phyloP scores from a whole-genome alignment of 2,113 vertebrate species.

The Prinia subflava region DNA sequence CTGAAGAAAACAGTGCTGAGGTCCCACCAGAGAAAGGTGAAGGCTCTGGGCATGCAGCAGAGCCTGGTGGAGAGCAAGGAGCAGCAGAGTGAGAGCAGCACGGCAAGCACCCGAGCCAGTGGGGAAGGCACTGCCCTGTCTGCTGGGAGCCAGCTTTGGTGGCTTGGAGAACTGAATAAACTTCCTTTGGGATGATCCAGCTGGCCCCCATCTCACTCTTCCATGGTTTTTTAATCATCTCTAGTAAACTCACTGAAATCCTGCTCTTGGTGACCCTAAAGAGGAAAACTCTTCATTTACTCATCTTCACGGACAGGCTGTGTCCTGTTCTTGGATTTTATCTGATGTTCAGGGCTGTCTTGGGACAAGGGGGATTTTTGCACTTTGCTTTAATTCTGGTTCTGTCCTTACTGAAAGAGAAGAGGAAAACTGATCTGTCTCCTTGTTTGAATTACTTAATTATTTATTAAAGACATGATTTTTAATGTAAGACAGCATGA shows the following conservation, averaged over 20 bases:
- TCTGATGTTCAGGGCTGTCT: neutral
- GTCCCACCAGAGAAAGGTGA: neutral
- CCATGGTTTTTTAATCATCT: neutral
- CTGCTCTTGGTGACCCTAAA: neutral
- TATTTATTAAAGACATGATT: neutral
- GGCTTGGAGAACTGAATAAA: neutral
- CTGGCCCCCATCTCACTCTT: neutral
- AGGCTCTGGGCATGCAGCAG: neutral
- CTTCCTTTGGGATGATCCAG: neutral
- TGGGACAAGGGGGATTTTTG: constrained; percentile 17
- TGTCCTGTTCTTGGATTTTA: neutral
- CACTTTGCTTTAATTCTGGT: constrained; percentile 15
- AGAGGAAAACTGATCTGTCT: neutral
- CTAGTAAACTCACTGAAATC: neutral
- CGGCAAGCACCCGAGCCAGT: rapidly evolving
- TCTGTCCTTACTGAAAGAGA: neutral
- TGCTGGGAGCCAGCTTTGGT: neutral
- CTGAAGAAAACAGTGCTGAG: neutral
- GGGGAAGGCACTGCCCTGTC: neutral
- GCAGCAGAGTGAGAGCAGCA: neutral
- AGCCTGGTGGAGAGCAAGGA: neutral
- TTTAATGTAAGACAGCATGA: neutral
- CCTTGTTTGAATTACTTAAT: neutral
- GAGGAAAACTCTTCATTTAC: neutral
- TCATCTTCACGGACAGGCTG: rapidly evolving